Evolutionary conservation across 2,797 vertebrate species (phyloP), one percentile per base, ranked within the genome.

Genomic region (Glyptemys insculpta): DNA sequence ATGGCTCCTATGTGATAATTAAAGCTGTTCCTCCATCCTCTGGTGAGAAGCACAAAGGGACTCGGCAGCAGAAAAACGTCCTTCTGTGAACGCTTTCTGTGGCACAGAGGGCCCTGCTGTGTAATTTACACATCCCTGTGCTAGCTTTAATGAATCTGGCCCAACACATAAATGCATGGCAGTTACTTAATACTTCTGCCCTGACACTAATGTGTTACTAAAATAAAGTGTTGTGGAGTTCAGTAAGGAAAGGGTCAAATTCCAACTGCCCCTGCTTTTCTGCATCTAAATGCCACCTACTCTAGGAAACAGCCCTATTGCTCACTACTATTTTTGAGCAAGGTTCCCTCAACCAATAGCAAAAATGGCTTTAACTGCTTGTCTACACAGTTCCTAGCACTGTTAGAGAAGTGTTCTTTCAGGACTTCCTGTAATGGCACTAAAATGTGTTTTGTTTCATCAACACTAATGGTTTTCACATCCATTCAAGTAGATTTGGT

Each of bases 401-500:
- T 92, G 68, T 47, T 85, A 93, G 12, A 89, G 93, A 94, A 90
- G 25, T 80, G 8, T 25, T 65, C 47, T 76, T 87, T 79, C 47
- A 34, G 74, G 74, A 82, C 27, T 82, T 59, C 11, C 16, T 59
- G 65, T 54, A 84, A 90, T 34, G 23, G 41, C 93, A 8, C 37
- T 57, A 84, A 90, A 80, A 72, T 93, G 9, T 5, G 62, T 95
- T 97, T 91, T 49, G 94, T 11, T 90, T 95, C 47, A 91, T 82
- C 74, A 81, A 14, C 34, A 94, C 79, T 41, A 57, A 59, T 7
- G 49, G 44, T 79, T 92, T 90, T 94, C 91, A 81, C 2, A 87
- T 0, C 11, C 41, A 34, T 81, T 87, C 37, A 91, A 86, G 93
- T 89, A 41, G 34, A 68, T 27, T 29, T 27, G 12, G 29, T 62